phyloP scores from a whole-genome alignment of 2,113 vertebrate genomes.

The Perca fluviatilis region DNA sequence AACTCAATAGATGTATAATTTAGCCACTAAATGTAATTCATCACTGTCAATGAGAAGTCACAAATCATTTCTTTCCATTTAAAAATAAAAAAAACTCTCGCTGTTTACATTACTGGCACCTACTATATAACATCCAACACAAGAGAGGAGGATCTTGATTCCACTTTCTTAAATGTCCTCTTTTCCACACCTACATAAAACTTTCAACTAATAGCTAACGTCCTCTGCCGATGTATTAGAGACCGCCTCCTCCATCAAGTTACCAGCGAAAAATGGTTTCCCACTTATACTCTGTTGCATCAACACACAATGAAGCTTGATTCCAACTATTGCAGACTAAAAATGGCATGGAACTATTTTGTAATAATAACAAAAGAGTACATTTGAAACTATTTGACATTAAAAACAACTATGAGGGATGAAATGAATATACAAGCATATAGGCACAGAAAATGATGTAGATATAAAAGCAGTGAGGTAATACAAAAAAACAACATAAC shows the following conservation, averaged over 20 bases:
- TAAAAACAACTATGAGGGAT: conserved; percentile 25
- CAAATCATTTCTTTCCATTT: conserved; percentile 52
- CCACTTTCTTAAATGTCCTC: conserved; percentile 12
- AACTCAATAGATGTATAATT: conserved; percentile 53
- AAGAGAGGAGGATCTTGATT: conserved; percentile 17
- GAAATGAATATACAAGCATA: conserved; percentile 32
- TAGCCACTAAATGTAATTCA: conserved; percentile 53
- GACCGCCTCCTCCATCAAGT: background rate
- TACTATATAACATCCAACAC: conserved; percentile 23
- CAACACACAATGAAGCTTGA: conserved; percentile 35
- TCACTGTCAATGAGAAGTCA: conserved; percentile 51
- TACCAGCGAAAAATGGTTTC: conserved; percentile 6
- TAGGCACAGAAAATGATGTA: conserved; percentile 11
- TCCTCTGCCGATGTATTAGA: conserved; percentile 8
- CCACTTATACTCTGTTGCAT: conserved; percentile 9
- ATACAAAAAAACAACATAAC: conserved; percentile 36
- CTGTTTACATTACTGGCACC: conserved; percentile 20
- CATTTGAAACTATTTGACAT: conserved; percentile 19
- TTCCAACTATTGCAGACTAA: conserved; percentile 9
- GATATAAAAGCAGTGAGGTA: conserved; percentile 22
- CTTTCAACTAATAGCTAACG: conserved; percentile 2
- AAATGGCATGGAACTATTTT: conserved; percentile 3
- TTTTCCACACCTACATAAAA: conserved; percentile 9
- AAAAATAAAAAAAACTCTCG: conserved; percentile 25
- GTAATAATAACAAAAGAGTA: conserved; percentile 15